Evolutionary conservation across 2,888 invertebrate species (phyloP), one percentile per base, ranked within the genome.

Genomic region (Perithous albicinctus): DNA sequence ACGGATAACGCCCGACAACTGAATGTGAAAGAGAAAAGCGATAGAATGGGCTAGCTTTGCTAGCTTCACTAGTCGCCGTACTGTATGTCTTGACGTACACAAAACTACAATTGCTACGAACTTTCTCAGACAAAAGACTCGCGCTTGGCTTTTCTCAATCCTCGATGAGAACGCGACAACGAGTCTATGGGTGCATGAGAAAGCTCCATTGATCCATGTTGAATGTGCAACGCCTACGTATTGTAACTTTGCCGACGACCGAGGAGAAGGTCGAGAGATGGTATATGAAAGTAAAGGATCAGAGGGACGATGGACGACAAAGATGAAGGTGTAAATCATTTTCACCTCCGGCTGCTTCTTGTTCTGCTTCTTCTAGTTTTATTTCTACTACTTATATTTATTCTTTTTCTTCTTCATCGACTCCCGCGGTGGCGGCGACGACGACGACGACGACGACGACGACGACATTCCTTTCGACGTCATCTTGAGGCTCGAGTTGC

Each of bases 181-280:
- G 18, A 35, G 38, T 43, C 35, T 29, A n/a, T n/a, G 54, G 54
- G 10, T 66, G 23, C 56, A 35, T 20, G 10, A 38, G 63, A n/a
- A 26, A 80, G 86, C 86, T 84, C 80, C 86, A 88, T 88, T 87
- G 88, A 89, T 87, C 86, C 87, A 72, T 66, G 82, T 86, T 82
- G 84, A 85, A 85, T 85, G 84, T 84, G 67, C 76, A 51, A 85
- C 84, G 81, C 85, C 84, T 61, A 51, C 67, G 86, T 83, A 85
- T 84, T 75, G 84, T 83, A 86, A 87, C 86, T 87, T 86, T 85
- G 83, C 85, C 84, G 83, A 76, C 51, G 77, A 69, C 15, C 51
- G 51, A 48, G 10, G 20, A 54, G 38, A 15, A 56, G 46, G 46
- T 23, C 20, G 32, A 10, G 8, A 3, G 6, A 32, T 5, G 35